Percentiles rank a stretch among this genome's conserved stretches.
These are phyloP conservation scores for Selene dorsalis DNA, from an alignment of 2,797 vertebrate genomes.

Conservation along the genomic window DNA sequence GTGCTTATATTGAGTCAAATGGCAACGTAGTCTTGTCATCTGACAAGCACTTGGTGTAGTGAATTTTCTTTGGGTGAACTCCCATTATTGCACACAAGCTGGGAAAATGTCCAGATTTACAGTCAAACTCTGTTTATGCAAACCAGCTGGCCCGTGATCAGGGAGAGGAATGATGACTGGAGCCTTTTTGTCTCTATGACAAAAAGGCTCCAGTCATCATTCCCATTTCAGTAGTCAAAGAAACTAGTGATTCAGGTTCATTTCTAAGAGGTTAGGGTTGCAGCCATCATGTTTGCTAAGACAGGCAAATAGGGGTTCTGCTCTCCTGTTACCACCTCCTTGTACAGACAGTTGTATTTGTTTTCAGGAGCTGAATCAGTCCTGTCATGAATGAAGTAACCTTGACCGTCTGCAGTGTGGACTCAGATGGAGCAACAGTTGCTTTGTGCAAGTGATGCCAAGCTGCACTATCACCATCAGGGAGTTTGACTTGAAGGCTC, in stretches of 20 bases:
- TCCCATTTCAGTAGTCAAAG: conserved; percentile 5
- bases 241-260: background rate
- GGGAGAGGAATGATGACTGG: background rate
- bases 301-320: background rate
- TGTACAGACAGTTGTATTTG: background rate
- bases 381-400: conserved; percentile 32
- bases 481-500: conserved; percentile 14
- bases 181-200: background rate
- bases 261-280: too few species aligned
- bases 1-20: too few species aligned
- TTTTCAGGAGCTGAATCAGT: conserved; percentile 22
- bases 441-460: background rate
- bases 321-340: conserved; percentile 7
- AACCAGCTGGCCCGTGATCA: background rate
- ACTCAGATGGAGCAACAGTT: conserved; percentile 32
- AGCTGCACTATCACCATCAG: conserved; percentile 5
- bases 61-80: background rate
- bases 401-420: conserved; percentile 37
- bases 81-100: background rate
- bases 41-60: background rate
- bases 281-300: background rate
- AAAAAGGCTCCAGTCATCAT: too few species aligned
- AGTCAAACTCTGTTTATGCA: background rate
- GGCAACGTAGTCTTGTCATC: too few species aligned
- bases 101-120: conserved; percentile 17